Evolutionary conservation across 2,888 invertebrate species (phyloP), one percentile per base, ranked within the genome.

Genomic region (Gymnocheta viridis): DNA sequence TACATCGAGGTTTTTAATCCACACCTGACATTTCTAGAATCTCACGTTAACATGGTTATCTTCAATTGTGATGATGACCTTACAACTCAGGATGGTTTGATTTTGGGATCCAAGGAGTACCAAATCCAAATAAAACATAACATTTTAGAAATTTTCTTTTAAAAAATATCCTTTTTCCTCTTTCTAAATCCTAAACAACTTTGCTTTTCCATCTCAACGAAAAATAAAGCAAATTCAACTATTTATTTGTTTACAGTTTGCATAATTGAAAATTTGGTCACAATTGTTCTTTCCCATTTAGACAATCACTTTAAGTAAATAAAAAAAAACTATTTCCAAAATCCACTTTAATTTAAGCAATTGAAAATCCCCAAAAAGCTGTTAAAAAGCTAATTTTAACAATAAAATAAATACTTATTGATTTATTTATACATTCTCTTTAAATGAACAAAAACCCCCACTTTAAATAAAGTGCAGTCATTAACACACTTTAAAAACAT

Each of bases 391-490:
- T 29, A 32, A 76, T 44, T 41, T 72, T 32, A 67, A 66, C 66
- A 56, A 56, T n/a, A 67, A 56, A 56, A 32, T 27, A 64, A 74
- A 64, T 54, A 14, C 27, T 27, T 10, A 76, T 56, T 24, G 41
- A 44, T 41, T 70, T 54, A 17, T 69, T 38, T 38, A 10, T n/a
- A 60, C 14, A 47, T 41, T 72, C 60, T 41, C 44, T 32, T 73
- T 14, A 62, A n/a, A n/a, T n/a, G n/a, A n/a, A 62, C 38, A 54
- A 35, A 56, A 54, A 66, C n/a, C 7, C 7, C 49, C 41, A 66
- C 10, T 17, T 24, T 4, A 47, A 74, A 44, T 74, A 54, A 64
- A 76, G 22, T 56, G 64, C 83, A 83, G 80, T 77, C 83, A 83
- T 76, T 72, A 80, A 76, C 80, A 80, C 12, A 70, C 49, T 62